Evolutionary conservation across 2,113 vertebrate genomes (phyloP), one percentile per base, ranked within the genome.

Genomic region (Hippopotamus amphibius): DNA sequence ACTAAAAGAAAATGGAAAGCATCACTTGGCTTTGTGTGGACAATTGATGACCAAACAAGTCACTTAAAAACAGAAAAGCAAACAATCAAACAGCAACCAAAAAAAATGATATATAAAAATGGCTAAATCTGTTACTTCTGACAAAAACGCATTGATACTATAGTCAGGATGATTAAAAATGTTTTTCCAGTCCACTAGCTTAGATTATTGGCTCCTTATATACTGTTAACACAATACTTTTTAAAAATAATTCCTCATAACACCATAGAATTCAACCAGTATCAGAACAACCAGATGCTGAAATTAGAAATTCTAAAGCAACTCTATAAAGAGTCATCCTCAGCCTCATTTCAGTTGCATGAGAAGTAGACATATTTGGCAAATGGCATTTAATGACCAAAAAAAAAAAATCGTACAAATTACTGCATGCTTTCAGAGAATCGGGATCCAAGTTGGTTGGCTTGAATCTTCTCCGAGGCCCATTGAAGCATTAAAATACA

Each of bases 101-200:
- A 85, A 46, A 7, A 63, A 28, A 37, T 9, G 66, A 10, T 28
- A 15, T 0, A 41, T 19, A 77, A 7, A 26, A 79, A 57, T 74
- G 33, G 28, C 3, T 82, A 83, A n/a, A 57, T 76, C 37, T 97
- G 16, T 90, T 96, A 28, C 37, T 57, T 33, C 74, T 37, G n/a
- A n/a, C 10, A 28, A 85, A 79, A 37, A 61, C 57, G 28, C 68
- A 24, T 43, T 91, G 19, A 30, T 53, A 26, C 4, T 76, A 30
- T 53, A 16, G 4, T 90, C 2, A 69, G 10, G 30, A 65, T 87
- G 37, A 71, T 19, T 19, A n/a, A 66, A 72, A 41, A 12, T 8
- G 2, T 8, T 53, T 93, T 79, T 46, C 8, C 48, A 7, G 77
- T 66, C 37, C 22, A 0, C 11, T 80, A 72, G 3, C 4, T 81